Percentiles rank a stretch among this genome's conserved stretches.
phyloP scores from a whole-genome alignment of 2,797 vertebrate species.

The Chloroceryle inda region DNA sequence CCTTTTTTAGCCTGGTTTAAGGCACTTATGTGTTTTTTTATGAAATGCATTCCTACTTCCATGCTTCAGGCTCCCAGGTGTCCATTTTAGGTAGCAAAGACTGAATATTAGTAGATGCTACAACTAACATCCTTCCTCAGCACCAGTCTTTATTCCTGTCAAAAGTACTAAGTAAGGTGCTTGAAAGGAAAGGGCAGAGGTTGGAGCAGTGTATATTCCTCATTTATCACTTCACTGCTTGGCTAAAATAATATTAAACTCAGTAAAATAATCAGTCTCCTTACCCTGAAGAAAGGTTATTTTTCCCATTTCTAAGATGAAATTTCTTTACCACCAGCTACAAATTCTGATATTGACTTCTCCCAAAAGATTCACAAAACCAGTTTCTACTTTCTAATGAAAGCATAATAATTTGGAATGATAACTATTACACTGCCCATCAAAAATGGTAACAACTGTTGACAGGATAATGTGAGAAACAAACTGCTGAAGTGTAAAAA shows the following conservation, averaged over 20 bases:
- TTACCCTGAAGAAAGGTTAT: conserved; percentile 3
- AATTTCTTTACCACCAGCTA: not conserved
- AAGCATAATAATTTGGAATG: not conserved
- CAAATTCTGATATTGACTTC: not conserved
- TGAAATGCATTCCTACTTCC: not conserved
- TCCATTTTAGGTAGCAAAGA: conserved; percentile 15
- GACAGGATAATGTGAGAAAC: not conserved
- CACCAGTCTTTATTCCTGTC: not conserved
- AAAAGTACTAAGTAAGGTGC: not conserved
- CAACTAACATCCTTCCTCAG: not conserved
- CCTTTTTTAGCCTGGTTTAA: conserved; percentile 21
- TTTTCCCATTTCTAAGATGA: not conserved
- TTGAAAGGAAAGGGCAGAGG: conserved; percentile 19
- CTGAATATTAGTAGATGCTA: not conserved
- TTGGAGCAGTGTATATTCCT: not conserved
- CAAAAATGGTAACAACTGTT: not conserved
- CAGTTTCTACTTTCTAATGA: not conserved
- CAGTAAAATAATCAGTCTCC: conserved; percentile 26
- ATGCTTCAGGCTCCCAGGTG: not conserved
- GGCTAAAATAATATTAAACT: conserved; percentile 7
- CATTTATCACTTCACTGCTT: not conserved
- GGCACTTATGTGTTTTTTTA: not conserved
- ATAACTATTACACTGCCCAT: not conserved
- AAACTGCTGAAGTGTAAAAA: not conserved
- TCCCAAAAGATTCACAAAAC: not conserved